These are phyloP conservation scores for Ceratina japonica DNA, from an alignment of 1,140 invertebrate genomes.

Conservation along the genomic window DNA sequence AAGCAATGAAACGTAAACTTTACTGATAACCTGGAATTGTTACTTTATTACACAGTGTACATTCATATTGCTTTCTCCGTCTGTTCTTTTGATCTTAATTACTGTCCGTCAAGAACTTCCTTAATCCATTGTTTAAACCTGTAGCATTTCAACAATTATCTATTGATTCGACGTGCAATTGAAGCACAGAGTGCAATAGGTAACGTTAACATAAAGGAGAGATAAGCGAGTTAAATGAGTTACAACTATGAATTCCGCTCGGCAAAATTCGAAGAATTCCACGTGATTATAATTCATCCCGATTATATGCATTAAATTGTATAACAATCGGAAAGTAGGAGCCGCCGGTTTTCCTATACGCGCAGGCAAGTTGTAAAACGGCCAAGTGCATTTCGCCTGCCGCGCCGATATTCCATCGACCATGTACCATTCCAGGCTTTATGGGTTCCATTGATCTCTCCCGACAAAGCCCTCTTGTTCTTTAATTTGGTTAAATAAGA, in stretches of 20 bases:
- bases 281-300: slow-evolving; percentile 28
- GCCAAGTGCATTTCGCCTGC: slow-evolving; percentile 53
- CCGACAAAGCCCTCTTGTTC: slow-evolving; percentile 64
- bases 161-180: too few species aligned
- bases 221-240: too few species aligned
- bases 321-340: slow-evolving; percentile 47
- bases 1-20: not conserved
- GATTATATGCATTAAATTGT: slow-evolving; percentile 28
- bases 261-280: not conserved
- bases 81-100: not conserved
- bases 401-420: slow-evolving; percentile 60
- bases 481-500: slow-evolving; percentile 63
- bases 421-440: slow-evolving; percentile 56
- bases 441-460: slow-evolving; percentile 62
- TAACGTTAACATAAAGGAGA: too few species aligned
- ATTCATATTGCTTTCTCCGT: not conserved
- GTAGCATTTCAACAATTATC: too few species aligned
- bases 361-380: slow-evolving; percentile 45
- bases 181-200: too few species aligned
- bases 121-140: too few species aligned
- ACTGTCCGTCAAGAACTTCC: too few species aligned
- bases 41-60: not conserved
- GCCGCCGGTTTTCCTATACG: slow-evolving; percentile 49
- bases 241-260: not conserved
- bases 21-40: not conserved